These are phyloP conservation scores for Microcebus jonahi DNA, from an alignment of 2,113 vertebrate species.

Conservation along the genomic window DNA sequence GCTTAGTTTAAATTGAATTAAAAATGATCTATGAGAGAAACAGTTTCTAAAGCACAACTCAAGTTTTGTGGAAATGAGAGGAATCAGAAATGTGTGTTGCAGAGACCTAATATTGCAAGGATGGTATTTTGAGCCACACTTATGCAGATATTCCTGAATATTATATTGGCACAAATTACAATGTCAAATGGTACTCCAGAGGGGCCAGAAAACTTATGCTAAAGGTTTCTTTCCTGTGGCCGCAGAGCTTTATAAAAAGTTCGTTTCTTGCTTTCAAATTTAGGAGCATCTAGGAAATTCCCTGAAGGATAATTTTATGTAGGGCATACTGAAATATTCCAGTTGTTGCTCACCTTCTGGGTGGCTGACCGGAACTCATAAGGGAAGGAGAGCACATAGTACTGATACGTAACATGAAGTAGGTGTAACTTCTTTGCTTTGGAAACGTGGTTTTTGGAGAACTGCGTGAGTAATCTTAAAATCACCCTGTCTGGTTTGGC, in stretches of 20 bases:
- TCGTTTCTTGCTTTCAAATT: constrained; percentile 68
- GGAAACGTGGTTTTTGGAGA: constrained; percentile 48
- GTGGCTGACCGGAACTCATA: constrained; percentile 27
- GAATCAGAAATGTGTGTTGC: constrained; percentile 24
- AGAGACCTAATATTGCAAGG: not conserved
- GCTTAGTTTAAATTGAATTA: constrained; percentile 80
- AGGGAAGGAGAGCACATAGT: constrained; percentile 60
- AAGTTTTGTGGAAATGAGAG: constrained; percentile 63
- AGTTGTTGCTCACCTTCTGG: constrained; percentile 45
- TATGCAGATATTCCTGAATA: constrained; percentile 37
- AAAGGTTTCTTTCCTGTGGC: not conserved
- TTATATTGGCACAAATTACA: constrained; percentile 45
- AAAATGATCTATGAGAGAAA: constrained; percentile 74
- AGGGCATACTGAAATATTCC: constrained; percentile 62
- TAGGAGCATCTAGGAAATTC: constrained; percentile 55
- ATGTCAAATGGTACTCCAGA: constrained; percentile 24
- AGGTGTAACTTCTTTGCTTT: constrained; percentile 50
- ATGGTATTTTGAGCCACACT: constrained; percentile 4
- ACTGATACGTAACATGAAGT: constrained; percentile 37
- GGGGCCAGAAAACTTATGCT: constrained; percentile 19
- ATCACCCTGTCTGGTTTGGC: not conserved
- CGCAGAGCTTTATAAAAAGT: constrained; percentile 42
- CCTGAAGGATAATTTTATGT: constrained; percentile 65
- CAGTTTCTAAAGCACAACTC: constrained; percentile 66
- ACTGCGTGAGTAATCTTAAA: constrained; percentile 39